Percentiles rank a stretch among this genome's conserved stretches.
Evolutionary conservation across 2,888 invertebrate species (phyloP).

Genomic region (Asteroscopus sphinx): DNA sequence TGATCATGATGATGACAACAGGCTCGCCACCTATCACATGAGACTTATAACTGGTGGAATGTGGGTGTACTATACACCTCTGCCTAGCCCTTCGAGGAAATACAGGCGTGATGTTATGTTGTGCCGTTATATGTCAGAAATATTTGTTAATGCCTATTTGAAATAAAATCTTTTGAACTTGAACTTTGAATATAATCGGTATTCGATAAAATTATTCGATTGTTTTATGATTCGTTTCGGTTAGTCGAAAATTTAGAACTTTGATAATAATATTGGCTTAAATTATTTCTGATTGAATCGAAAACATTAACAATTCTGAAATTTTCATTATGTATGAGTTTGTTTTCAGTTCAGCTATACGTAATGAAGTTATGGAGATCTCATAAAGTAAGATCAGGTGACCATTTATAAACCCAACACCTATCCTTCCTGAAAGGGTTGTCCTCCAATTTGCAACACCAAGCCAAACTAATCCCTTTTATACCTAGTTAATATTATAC

Average conservation of each 20-base stretch:
- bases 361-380: conserved; percentile 32
- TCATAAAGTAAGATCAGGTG: conserved; percentile 35
- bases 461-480: conserved; percentile 38
- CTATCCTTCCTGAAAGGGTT: conserved; percentile 46
- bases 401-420: conserved; percentile 46
- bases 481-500: conserved; percentile 40
- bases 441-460: conserved; percentile 42
- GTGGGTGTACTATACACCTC: too few relatives aligned
- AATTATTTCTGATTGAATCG: conserved; percentile 1
- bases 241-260: conserved; percentile 3
- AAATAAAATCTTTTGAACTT: too few relatives aligned
- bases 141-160: too few relatives aligned
- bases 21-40: too few relatives aligned
- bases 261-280: neutral
- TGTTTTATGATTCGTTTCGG: neutral
- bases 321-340: neutral
- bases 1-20: too few relatives aligned
- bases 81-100: too few relatives aligned
- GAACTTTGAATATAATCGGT: too few relatives aligned
- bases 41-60: too few relatives aligned
- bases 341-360: conserved; percentile 25
- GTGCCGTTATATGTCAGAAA: too few relatives aligned
- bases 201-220: conserved; percentile 9
- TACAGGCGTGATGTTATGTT: too few relatives aligned
- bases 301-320: neutral